Base-by-base conservation (phyloP, 2,113 vertebrate species). In the Lophotis ruficrista region DNA sequence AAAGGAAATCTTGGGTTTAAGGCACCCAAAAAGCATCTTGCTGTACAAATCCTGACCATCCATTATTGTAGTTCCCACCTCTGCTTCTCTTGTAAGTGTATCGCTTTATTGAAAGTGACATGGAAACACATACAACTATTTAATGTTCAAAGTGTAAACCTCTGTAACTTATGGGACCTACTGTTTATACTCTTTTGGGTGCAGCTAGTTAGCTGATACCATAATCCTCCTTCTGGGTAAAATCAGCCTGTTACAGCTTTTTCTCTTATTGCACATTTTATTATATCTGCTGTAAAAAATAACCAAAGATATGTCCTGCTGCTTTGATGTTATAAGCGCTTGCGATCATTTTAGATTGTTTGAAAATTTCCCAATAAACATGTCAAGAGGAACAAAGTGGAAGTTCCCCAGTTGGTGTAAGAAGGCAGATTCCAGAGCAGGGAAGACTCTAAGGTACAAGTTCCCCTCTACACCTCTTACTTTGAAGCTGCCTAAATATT, bases 181-280 rank as follows among this genome's bases (percentile, higher is more conserved):
- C 53, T 21, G 16, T 72, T 91, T n/a, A 69, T 24, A 66, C 41
- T 60, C 13, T 3, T 89, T 81, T 38, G 37, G 48, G 70, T 87
- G n/a, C 73, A 82, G 83, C 92, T 72, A 57, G 12, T 57, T 57
- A 93, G 77, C 69, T 61, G 77, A 60, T 62, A 61, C 21, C 72
- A 80, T 41, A 79, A 33, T 45, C 61, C 43, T 71, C 5, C 61
- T 54, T 87, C 58, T 24, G 16, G 91, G 94, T 50, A 84, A 92
- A 89, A 94, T 62, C 54, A 79, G 28, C 78, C 50, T 51, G 77
- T 75, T 80, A 61, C n/a, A 84, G 56, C 72, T 91, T 87, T 57
- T 92, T 73, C 72, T 94, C 77, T 95, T 96, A 95, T 91, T 96
- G 91, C 94, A 87, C 92, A 10, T 87, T 89, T 86, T 73, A 77